These are phyloP conservation scores for Griposia aprilina DNA, from an alignment of 2,888 invertebrate genomes.

Conservation along the genomic window DNA sequence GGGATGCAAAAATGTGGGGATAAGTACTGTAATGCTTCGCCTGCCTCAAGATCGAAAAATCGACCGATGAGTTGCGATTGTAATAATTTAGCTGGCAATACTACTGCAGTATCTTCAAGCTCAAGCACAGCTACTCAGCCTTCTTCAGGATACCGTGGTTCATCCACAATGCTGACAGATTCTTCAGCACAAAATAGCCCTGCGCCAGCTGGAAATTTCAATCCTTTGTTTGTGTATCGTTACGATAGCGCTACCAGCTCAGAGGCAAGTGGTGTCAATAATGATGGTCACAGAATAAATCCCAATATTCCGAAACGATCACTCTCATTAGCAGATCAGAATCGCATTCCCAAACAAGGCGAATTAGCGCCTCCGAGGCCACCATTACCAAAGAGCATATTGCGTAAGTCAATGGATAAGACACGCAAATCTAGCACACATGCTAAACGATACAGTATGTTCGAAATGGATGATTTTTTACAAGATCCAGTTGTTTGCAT, in stretches of 20 bases:
- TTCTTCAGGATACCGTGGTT: constrained; percentile 96
- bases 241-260: constrained; percentile 94
- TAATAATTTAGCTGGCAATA: constrained; percentile 89
- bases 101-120: constrained; percentile 91
- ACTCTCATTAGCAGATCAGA: constrained; percentile 91
- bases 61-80: constrained; percentile 92
- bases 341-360: constrained; percentile 83
- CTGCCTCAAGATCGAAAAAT: constrained; percentile 89
- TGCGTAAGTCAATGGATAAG: constrained; percentile 92
- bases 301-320: constrained; percentile 93
- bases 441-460: constrained; percentile 94
- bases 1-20: constrained; percentile 77
- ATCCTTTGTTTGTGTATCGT: constrained; percentile 95
- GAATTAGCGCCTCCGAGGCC: constrained; percentile 92
- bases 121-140: constrained; percentile 95
- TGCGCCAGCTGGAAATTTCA: constrained; percentile 90
- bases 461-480: constrained; percentile 92
- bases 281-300: constrained; percentile 85
- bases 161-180: constrained; percentile 95
- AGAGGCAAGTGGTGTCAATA: constrained; percentile 93
- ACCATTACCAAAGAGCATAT: constrained; percentile 93
- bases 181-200: constrained; percentile 93
- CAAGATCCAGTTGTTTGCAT: constrained; percentile 87
- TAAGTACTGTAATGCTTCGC: constrained; percentile 85
- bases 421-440: constrained; percentile 88